Conservation (phyloP, 2,888 invertebrate genomes). For the Drosophila leonis region DNA sequence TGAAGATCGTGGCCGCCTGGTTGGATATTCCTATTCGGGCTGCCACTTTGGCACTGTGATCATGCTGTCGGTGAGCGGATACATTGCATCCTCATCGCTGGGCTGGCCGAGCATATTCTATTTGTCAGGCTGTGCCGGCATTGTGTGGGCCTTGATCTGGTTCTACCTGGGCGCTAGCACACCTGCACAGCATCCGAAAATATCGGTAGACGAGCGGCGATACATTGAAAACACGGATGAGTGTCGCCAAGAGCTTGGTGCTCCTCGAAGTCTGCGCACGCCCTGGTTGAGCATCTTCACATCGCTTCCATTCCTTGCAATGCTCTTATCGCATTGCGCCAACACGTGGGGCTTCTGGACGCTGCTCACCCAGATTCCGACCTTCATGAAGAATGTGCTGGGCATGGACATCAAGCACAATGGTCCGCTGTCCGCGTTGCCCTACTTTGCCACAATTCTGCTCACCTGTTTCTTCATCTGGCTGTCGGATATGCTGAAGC, state of each 20-base stretch:
- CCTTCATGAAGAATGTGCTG: constrained; percentile 89
- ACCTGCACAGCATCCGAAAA: constrained; percentile 87
- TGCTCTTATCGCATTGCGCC: constrained; percentile 88
- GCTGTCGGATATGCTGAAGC: constrained; percentile 86
- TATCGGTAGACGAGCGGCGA: constrained; percentile 86
- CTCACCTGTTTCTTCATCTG: constrained; percentile 86
- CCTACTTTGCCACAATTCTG: constrained; percentile 87
- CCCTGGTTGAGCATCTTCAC: constrained; percentile 90
- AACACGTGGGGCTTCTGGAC: constrained; percentile 92
- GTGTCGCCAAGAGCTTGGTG: constrained; percentile 50
- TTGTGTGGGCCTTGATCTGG: constrained; percentile 87
- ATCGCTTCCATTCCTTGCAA: constrained; percentile 88
- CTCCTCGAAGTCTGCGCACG: constrained; percentile 72
- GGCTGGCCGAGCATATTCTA: constrained; percentile 91
- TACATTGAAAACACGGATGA: constrained; percentile 87
- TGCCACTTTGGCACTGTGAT: constrained; percentile 89
- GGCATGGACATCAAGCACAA: constrained; percentile 90
- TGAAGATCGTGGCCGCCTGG: constrained; percentile 88
- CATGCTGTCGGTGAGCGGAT: constrained; percentile 88
- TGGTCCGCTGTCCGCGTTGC: constrained; percentile 86
- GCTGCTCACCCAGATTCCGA: constrained; percentile 89
- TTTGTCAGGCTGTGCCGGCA: constrained; percentile 86
- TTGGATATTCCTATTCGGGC: constrained; percentile 87
- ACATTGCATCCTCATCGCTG: constrained; percentile 87
- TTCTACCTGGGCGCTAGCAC: constrained; percentile 87